Evolutionary conservation across 2,797 vertebrate genomes (phyloP).

Genomic region (Aulostomus chinensis): DNA sequence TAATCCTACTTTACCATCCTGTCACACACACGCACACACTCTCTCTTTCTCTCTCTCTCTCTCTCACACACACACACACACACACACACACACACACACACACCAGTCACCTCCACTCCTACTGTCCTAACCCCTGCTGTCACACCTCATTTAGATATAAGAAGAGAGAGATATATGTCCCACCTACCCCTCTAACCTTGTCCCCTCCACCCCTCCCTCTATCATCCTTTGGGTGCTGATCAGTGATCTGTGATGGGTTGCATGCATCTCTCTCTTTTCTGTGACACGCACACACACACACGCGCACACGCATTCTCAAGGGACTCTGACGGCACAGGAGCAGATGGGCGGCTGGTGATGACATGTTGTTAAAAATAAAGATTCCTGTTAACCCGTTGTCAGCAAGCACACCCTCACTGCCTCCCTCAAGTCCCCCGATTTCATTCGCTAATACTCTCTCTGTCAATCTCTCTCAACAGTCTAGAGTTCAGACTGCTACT

Average conservation of each 20-base stretch:
- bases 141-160: constrained; percentile 45
- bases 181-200: constrained; percentile 60
- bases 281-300: constrained; percentile 15
- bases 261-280: constrained; percentile 25
- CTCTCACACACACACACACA: background rate
- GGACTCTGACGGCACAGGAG: constrained; percentile 74
- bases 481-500: too few species aligned
- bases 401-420: constrained; percentile 32
- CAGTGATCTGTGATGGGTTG: constrained; percentile 74
- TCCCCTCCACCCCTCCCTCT: constrained; percentile 21
- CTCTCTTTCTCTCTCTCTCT: too few species aligned
- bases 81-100: constrained; percentile 2
- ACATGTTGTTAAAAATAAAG: constrained; percentile 82
- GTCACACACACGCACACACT: constrained; percentile 33
- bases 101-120: constrained; percentile 16
- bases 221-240: constrained; percentile 63
- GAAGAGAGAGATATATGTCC: constrained; percentile 23
- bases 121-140: constrained; percentile 27
- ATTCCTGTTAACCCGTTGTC: constrained; percentile 76
- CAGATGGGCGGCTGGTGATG: constrained; percentile 85
- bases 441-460: constrained; percentile 32
- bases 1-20: constrained; percentile 51
- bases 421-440: constrained; percentile 21
- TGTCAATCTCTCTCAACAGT: constrained; percentile 17
- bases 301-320: constrained; percentile 66